phyloP scores from a whole-genome alignment of 1,140 invertebrate genomes.

The Drosophila nigrodunni region DNA sequence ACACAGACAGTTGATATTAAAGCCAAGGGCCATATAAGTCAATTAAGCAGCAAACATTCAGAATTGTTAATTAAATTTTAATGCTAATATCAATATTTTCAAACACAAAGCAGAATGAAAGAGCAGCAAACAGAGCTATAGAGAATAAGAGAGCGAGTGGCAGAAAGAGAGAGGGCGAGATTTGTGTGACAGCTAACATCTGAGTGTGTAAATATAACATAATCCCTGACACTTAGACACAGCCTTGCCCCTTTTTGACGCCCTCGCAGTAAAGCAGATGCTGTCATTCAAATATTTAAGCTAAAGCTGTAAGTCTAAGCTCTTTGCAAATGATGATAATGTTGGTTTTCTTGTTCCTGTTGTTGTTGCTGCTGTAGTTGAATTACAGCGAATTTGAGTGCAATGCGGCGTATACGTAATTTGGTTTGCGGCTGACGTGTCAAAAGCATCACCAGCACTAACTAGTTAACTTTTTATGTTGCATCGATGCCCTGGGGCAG shows the following conservation, averaged over 20 bases:
- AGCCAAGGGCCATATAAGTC: constrained; percentile 68
- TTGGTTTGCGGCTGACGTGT: constrained; percentile 31
- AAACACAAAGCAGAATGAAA: constrained; percentile 33
- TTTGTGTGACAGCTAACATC: constrained; percentile 35
- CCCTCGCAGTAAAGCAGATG: constrained; percentile 1
- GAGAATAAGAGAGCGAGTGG: neutral
- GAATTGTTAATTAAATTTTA: constrained; percentile 78
- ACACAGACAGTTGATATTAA: constrained; percentile 9
- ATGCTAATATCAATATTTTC: constrained; percentile 59
- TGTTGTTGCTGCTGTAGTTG: constrained; percentile 4
- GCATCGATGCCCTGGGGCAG: constrained; percentile 40
- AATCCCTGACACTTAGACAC: constrained; percentile 71
- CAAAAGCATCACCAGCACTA: constrained; percentile 48
- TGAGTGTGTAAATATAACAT: constrained; percentile 66
- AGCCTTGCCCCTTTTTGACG: constrained; percentile 16
- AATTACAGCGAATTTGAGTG: constrained; percentile 45
- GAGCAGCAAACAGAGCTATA: neutral
- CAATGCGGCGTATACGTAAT: constrained; percentile 69
- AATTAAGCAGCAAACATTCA: constrained; percentile 65
- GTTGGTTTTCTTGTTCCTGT: constrained; percentile 18
- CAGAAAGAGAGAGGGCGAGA: constrained; percentile 7
- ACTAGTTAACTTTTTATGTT: constrained; percentile 74
- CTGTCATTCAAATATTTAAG: constrained; percentile 61
- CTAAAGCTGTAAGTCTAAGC: constrained; percentile 47
- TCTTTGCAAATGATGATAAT: constrained; percentile 47